Conservation (phyloP, 2,888 invertebrate genomes). For the Ormyrus labotus region DNA sequence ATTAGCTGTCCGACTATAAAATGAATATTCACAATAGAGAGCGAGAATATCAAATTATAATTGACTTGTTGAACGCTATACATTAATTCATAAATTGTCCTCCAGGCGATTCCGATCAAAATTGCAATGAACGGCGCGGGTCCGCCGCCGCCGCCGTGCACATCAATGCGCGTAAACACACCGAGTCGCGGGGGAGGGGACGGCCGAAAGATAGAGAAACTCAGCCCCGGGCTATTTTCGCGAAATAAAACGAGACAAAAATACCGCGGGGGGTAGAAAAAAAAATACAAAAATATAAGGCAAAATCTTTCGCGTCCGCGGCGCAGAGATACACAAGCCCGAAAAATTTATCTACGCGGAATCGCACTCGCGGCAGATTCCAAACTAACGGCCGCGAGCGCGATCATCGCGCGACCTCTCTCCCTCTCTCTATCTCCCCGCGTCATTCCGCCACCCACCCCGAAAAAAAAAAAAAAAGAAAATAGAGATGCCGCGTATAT, state of each 20-base stretch:
- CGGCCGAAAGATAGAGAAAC: slow-evolving; percentile 29
- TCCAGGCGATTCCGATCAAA: slow-evolving; percentile 45
- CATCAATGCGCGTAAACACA: too few relatives aligned
- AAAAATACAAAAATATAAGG: slow-evolving; percentile 36
- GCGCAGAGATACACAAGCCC: background rate
- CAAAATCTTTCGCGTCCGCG: slow-evolving; percentile 27
- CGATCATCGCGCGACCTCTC: slow-evolving; percentile 33
- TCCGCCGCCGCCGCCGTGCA: too few relatives aligned
- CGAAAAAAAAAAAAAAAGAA: slow-evolving; percentile 16
- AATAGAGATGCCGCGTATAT: background rate
- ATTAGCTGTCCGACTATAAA: slow-evolving; percentile 44
- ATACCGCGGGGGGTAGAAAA: background rate
- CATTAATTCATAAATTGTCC: slow-evolving; percentile 51
- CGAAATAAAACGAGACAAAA: slow-evolving; percentile 25
- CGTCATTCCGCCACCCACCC: background rate
- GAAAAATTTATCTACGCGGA: slow-evolving; percentile 45
- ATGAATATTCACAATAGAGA: slow-evolving; percentile 47
- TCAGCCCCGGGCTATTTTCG: slow-evolving; percentile 31
- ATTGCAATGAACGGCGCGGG: slow-evolving; percentile 4
- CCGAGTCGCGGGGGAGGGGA: background rate
- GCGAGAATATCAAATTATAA: slow-evolving; percentile 42
- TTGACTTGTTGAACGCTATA: slow-evolving; percentile 9
- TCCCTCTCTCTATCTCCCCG: slow-evolving; percentile 21
- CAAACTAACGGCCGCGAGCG: slow-evolving; percentile 22
- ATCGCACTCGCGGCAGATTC: slow-evolving; percentile 39